Evolutionary conservation across 2,888 invertebrate species (phyloP).

Genomic region (Apodemia hepburni): DNA sequence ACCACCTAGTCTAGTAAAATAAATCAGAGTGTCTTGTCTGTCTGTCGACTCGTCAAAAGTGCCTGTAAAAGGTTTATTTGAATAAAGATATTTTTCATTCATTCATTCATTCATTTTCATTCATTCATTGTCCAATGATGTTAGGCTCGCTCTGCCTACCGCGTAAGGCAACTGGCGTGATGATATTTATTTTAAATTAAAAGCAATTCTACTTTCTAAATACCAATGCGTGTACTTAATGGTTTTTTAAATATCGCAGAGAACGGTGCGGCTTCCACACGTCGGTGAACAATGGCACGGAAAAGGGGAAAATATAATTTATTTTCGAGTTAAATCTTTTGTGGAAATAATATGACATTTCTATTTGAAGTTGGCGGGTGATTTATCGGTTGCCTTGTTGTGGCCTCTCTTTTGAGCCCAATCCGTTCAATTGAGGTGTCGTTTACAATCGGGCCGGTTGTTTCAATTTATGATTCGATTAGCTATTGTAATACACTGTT

Average conservation of each 20-base stretch:
- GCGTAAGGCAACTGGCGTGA: not conserved
- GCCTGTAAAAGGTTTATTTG: no score
- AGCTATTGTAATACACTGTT: not conserved
- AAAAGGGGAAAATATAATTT: conserved; percentile 77
- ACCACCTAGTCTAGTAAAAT: no score
- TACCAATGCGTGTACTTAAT: conserved; percentile 74
- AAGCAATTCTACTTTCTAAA: conserved; percentile 42
- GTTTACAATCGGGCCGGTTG: conserved; percentile 42
- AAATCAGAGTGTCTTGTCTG: no score
- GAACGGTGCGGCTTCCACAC: conserved; percentile 71
- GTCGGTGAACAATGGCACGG: conserved; percentile 69
- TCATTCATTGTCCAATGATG: no score
- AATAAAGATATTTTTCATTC: no score
- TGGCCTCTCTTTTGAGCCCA: conserved; percentile 48
- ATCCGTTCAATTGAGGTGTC: conserved; percentile 52
- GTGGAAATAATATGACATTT: conserved; percentile 81
- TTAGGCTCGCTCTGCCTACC: not conserved
- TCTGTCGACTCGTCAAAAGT: no score
- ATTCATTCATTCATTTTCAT: no score
- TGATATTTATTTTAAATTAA: conserved; percentile 25
- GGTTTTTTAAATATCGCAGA: conserved; percentile 76
- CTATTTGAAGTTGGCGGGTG: conserved; percentile 78
- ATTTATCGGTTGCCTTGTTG: conserved; percentile 74
- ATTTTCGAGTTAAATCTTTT: conserved; percentile 81
- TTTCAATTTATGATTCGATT: conserved; percentile 46